phyloP scores from a whole-genome alignment of 1,140 invertebrate genomes.

The Vanessa tameamea region DNA sequence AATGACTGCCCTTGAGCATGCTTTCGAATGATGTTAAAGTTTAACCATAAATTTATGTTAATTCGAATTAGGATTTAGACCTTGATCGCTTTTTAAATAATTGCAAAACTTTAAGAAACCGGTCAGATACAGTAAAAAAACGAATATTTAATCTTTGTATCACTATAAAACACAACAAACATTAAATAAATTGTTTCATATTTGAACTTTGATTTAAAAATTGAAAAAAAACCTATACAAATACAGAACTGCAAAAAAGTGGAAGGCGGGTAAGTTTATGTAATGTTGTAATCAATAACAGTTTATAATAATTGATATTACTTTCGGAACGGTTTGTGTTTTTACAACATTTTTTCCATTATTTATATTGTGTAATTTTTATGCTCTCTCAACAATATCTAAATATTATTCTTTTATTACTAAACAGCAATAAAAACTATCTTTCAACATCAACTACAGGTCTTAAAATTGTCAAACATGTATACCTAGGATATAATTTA shows the following conservation, averaged over 20 bases:
- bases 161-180: not conserved
- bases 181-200: not conserved
- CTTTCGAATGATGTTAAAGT: not conserved
- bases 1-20: not conserved
- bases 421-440: no score
- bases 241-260: not conserved
- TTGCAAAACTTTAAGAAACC: not conserved
- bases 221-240: not conserved
- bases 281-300: not conserved
- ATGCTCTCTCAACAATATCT: no score
- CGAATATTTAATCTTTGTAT: not conserved
- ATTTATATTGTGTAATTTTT: no score
- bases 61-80: not conserved
- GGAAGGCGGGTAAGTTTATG: not conserved
- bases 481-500: no score
- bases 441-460: no score
- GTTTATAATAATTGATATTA: not conserved
- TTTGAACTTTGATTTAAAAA: not conserved
- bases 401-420: no score
- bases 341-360: not conserved
- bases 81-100: constrained; percentile 12
- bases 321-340: not conserved
- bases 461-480: no score
- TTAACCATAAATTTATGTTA: constrained; percentile 4
- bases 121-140: constrained; percentile 4